Evolutionary conservation across 1,140 invertebrate genomes (phyloP), one percentile per base, ranked within the genome.

Genomic region (Bombus waltoni): DNA sequence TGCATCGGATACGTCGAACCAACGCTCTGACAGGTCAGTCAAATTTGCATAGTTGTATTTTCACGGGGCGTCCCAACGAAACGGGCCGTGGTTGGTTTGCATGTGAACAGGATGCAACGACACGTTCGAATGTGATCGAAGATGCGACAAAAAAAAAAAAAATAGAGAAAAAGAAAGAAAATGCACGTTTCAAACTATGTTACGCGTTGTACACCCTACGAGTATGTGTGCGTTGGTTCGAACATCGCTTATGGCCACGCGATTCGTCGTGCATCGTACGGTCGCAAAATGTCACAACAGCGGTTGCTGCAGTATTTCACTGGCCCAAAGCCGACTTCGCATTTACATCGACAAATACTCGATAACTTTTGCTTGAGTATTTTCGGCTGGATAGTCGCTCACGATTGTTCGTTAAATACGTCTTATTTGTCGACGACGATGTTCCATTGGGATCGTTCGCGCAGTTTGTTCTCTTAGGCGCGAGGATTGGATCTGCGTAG

Each of bases 291-390:
- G 42, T 79, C 81, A 73, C 68, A 40, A 38, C 73, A 68, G 11
- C 65, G 57, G 44, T n/a, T 28, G 38, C 71, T 85, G 57, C 66
- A 78, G 59, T 88, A 85, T 85, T 88, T 88, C 71, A 74, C 53
- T 59, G 62, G 66, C 40, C 32, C 10, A 44, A 59, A n/a, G 4
- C 5, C 66, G 73, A 65, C 28, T 62, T n/a, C 13, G 28, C 28
- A 8, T 35, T 28, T 8, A 13, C 25, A 11, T 72, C 28, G 8
- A 42, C 38, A 15, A 72, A 72, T 42, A 42, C 28, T 72, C 70
- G 28, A 8, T 42, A 25, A 42, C 1, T 42, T 42, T 42, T 9
- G 25, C 38, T 32, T 32, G 25, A 13, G 6, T 42, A n/a, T n/a
- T 42, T n/a, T 35, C 15, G 6, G 0, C 18, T 9, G 3, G 9